These are phyloP conservation scores for Calephelis perditalis DNA, from an alignment of 2,888 invertebrate genomes.

Conservation along the genomic window DNA sequence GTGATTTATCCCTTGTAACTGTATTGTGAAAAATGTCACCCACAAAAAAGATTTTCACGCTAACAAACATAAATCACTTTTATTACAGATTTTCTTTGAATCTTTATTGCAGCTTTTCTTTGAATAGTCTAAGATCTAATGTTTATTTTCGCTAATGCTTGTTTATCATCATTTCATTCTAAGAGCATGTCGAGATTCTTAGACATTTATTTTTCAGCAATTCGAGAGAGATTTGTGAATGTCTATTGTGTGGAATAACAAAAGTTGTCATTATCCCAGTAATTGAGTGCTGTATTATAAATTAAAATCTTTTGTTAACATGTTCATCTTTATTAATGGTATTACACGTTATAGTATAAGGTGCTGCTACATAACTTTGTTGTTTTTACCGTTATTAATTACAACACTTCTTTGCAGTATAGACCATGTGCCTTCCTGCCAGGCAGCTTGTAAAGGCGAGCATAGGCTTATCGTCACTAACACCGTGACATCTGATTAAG, in stretches of 20 bases:
- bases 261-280: background rate
- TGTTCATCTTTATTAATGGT: background rate
- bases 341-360: too few relatives aligned
- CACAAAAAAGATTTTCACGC: background rate
- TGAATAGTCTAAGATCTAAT: constrained; percentile 4
- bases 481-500: too few relatives aligned
- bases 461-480: too few relatives aligned
- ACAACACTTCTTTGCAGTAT: too few relatives aligned
- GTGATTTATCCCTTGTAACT: too few relatives aligned
- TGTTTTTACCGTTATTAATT: too few relatives aligned
- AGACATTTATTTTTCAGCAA: background rate
- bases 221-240: background rate
- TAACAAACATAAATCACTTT: background rate
- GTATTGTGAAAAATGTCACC: background rate
- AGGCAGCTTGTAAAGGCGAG: too few relatives aligned
- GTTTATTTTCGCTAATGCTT: constrained; percentile 5
- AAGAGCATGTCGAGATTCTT: background rate
- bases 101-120: constrained; percentile 1
- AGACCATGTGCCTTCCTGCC: too few relatives aligned
- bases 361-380: too few relatives aligned
- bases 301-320: background rate
- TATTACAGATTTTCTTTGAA: background rate
- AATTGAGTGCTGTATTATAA: background rate
- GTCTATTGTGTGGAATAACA: background rate
- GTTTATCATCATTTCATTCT: background rate